Evolutionary conservation across 2,113 vertebrate genomes (phyloP), one percentile per base, ranked within the genome.

Genomic region (Leucoraja erinaceus): DNA sequence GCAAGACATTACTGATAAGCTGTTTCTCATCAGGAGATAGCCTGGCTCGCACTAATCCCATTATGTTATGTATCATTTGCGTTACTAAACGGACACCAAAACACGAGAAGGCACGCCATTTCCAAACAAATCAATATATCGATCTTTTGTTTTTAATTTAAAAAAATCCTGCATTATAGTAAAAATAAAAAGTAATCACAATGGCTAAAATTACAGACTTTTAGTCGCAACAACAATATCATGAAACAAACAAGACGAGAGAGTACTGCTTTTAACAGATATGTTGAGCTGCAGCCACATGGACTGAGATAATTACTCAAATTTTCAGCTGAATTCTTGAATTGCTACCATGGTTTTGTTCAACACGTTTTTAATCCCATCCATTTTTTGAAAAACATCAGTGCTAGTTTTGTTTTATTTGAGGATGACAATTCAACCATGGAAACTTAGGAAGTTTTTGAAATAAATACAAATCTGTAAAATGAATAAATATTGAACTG

Each of bases 1-100:
- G 93, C 93, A 93, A 83, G 93, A 93, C 76, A 83, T 54, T 28
- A 81, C 78, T 68, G 61, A 83, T 91, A 74, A 91, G 90, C 63
- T 9, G 4, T 54, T 72, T 38, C 31, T 74, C 90, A 74, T 91
- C 68, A 72, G 90, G 88, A 72, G 90, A 54, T 91, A 54, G 90
- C 68, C 90, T 72, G 90, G 31, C 33, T 91, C 38, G 66, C 18
- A 28, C 66, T 72, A 72, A 91, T 91, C 88, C 20, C 38, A 91
- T 91, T 72, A 28, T 72, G 68, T 74, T 54, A 25, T 33, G 61
- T 68, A 74, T 72, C 90, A 54, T 72, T 70, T 91, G 68, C 11
- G 14, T 25, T 47, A 70, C 33, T 25, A 74, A 91, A 91, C 68
- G 54, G 25, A 38, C 90, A 74, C 33, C 4, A 72, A 38, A 74